These are phyloP conservation scores for Parnassius apollo DNA, from an alignment of 2,888 invertebrate species.

Conservation along the genomic window DNA sequence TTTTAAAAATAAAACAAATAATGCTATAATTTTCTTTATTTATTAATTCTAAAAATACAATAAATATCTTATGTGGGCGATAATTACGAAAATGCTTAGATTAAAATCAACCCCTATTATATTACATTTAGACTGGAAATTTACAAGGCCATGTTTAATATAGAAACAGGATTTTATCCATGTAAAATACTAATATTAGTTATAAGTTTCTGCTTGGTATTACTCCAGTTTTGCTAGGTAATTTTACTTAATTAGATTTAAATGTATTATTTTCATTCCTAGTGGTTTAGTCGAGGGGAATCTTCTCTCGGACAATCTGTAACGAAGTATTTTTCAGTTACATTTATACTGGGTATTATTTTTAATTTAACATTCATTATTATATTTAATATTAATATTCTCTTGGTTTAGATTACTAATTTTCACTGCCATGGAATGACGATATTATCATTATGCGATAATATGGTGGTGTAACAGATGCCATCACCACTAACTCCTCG, in stretches of 20 bases:
- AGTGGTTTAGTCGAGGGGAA: conserved; percentile 83
- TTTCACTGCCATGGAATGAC: too few relatives aligned
- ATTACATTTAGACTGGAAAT: conserved; percentile 6
- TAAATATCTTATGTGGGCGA: conserved; percentile 30
- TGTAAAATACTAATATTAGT: background rate
- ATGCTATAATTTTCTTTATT: conserved; percentile 1
- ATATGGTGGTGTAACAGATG: too few relatives aligned
- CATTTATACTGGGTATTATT: background rate
- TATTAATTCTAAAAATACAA: conserved; percentile 10
- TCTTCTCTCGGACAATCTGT: conserved; percentile 87
- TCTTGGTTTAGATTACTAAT: too few relatives aligned
- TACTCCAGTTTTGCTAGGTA: background rate
- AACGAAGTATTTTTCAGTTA: conserved; percentile 30
- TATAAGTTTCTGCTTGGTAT: background rate
- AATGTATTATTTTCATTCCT: background rate
- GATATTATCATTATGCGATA: too few relatives aligned
- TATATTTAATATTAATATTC: too few relatives aligned
- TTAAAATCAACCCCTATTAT: conserved; percentile 20
- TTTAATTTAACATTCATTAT: too few relatives aligned
- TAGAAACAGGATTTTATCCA: background rate
- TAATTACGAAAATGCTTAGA: conserved; percentile 20
- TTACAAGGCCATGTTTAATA: conserved; percentile 1
- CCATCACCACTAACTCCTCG: too few relatives aligned
- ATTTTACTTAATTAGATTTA: conserved; percentile 2
- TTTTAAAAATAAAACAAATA: conserved; percentile 20